Conservation (phyloP, 2,888 invertebrate species). For the Mellilla xanthometata region DNA sequence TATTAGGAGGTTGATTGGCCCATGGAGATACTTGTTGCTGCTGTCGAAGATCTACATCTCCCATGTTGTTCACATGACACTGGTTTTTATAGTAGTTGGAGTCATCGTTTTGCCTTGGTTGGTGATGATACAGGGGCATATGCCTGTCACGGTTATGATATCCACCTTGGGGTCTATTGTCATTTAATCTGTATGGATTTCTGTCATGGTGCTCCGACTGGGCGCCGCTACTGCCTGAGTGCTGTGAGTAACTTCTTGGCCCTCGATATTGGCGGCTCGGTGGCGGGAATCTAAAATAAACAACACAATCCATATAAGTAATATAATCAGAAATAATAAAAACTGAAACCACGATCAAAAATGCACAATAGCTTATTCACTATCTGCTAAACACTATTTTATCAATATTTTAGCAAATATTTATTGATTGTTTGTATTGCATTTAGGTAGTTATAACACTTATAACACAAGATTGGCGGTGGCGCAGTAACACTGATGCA, state of each 20-base stretch:
- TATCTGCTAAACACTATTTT: no score
- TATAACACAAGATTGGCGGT: conserved; percentile 37
- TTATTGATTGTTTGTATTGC: not conserved
- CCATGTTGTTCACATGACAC: conserved; percentile 57
- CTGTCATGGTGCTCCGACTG: conserved; percentile 45
- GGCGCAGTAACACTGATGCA: conserved; percentile 50
- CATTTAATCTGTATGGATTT: conserved; percentile 45
- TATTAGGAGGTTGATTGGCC: conserved; percentile 34
- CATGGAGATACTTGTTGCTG: conserved; percentile 40
- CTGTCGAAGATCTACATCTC: conserved; percentile 64
- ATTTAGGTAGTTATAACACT: not conserved
- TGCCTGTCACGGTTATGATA: conserved; percentile 38
- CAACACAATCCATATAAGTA: no score
- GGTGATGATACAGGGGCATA: conserved; percentile 37
- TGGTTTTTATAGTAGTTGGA: conserved; percentile 38
- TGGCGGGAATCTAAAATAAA: conserved; percentile 47
- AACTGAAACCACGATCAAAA: no score
- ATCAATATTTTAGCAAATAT: no score
- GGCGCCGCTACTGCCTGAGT: conserved; percentile 34
- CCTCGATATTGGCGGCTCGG: conserved; percentile 42
- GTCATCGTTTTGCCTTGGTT: conserved; percentile 38
- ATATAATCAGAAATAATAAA: no score
- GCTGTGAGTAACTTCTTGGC: conserved; percentile 39
- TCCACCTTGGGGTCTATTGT: conserved; percentile 40
- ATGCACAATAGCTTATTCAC: no score